phyloP scores from a whole-genome alignment of 2,888 invertebrate genomes.

The Eupithecia inturbata region DNA sequence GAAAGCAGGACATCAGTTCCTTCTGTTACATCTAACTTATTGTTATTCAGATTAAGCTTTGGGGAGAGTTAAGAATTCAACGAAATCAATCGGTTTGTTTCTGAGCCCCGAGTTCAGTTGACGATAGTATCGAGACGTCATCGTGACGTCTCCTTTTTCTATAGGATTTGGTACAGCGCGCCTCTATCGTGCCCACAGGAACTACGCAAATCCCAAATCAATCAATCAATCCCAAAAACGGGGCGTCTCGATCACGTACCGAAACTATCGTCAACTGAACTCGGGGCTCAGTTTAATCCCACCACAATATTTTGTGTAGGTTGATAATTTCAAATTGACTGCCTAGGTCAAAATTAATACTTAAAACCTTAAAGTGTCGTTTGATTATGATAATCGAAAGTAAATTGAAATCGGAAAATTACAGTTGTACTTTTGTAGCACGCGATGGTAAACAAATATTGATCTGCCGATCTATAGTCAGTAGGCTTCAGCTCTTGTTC shows the following conservation, averaged over 20 bases:
- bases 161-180: too few relatives aligned
- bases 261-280: too few relatives aligned
- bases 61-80: not conserved
- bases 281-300: not conserved
- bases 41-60: not conserved
- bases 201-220: not conserved
- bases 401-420: constrained; percentile 15
- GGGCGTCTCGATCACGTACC: too few relatives aligned
- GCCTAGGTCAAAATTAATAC: not conserved
- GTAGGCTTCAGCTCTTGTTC: not conserved
- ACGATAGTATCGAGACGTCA: too few relatives aligned
- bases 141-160: too few relatives aligned
- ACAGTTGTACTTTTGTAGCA: constrained; percentile 19
- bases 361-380: constrained; percentile 2
- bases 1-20: too few relatives aligned
- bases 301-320: not conserved
- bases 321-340: not conserved
- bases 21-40: not conserved
- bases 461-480: constrained; percentile 17
- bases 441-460: constrained; percentile 24
- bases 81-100: not conserved
- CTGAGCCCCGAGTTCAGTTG: too few relatives aligned
- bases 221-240: too few relatives aligned
- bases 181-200: too few relatives aligned
- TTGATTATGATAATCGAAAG: constrained; percentile 20